These are phyloP conservation scores for Cyclargus thomasi DNA, from an alignment of 1,140 invertebrate species.

Conservation along the genomic window DNA sequence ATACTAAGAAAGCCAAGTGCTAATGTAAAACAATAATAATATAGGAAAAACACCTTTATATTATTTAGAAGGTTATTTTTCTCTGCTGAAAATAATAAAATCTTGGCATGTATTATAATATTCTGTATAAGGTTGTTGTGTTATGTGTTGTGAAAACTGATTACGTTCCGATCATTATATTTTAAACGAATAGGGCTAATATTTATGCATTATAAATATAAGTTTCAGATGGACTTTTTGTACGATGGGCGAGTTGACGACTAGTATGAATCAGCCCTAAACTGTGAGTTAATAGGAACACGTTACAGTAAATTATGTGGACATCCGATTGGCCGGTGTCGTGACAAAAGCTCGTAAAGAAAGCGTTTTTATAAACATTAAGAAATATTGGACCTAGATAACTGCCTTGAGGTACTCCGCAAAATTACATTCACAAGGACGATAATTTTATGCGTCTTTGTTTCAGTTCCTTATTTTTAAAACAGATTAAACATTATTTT, in stretches of 20 bases:
- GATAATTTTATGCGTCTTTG: background rate
- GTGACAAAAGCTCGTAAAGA: slow-evolving; percentile 21
- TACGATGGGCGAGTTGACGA: no score
- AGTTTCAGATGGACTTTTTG: no score
- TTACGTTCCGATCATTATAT: no score
- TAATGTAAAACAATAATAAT: background rate
- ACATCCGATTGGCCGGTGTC: slow-evolving; percentile 21
- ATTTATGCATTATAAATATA: no score
- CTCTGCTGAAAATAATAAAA: no score
- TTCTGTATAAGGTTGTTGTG: no score
- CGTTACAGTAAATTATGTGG: slow-evolving; percentile 21
- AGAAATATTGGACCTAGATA: slow-evolving; percentile 13
- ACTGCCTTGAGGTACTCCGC: slow-evolving; percentile 1
- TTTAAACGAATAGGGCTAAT: no score
- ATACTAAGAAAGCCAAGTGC: background rate
- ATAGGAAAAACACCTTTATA: no score
- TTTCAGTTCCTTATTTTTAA: background rate
- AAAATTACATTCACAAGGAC: background rate
- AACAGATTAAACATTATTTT: background rate
- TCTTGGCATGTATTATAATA: no score
- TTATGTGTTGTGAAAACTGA: no score
- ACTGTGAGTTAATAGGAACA: slow-evolving; percentile 4
- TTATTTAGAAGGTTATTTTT: no score
- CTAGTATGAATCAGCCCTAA: background rate
- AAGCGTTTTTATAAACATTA: slow-evolving; percentile 14